Base-by-base conservation (phyloP, 2,888 invertebrate species). In the Junonia oenone region DNA sequence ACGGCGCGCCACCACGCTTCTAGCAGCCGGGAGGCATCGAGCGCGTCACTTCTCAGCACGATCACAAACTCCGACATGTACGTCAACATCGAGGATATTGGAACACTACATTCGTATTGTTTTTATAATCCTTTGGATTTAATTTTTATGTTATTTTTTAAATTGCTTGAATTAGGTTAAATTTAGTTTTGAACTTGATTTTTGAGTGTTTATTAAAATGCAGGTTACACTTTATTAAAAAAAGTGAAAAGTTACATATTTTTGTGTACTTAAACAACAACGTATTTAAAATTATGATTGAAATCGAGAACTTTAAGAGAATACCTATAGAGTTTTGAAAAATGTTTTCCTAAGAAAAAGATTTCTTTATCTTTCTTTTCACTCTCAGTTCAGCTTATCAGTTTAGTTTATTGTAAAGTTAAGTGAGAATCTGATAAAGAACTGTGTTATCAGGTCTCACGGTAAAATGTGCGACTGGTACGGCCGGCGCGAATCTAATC, bases 1-100 rank as follows among this genome's bases (percentile, higher is more conserved):
- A n/a, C n/a, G 1, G 88, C 87, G 63, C 89, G 86, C 74, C 91
- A 91, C 78, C 91, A 91, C 31, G 88, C 86, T 62, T 92, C 92
- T 61, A 92, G 72, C 27, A 91, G 70, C 4, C 84, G 77, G 27
- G 90, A 73, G 37, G 90, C 73, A 38, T 90, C 86, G 48, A 86
- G 73, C 31, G 86, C 82, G 68, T 91, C 91, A 76, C 89, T 83
- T 66, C 69, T 69, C 56, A 83, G 58, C 58, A 85, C 71, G 45
- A 82, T 63, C 27, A 72, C 73, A 62, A 78, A 74, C 59, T 72
- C 77, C 40, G 78, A 75, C 75, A 81, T 74, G 60, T 75, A 75
- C 46, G 71, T 71, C 58, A 73, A 67, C 75, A 81, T 76, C 62
- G 69, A 49, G 6, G 13, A 22, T 43, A 26, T 15, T 11, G 17